phyloP scores from a whole-genome alignment of 2,113 vertebrate genomes.

The Equus quagga region DNA sequence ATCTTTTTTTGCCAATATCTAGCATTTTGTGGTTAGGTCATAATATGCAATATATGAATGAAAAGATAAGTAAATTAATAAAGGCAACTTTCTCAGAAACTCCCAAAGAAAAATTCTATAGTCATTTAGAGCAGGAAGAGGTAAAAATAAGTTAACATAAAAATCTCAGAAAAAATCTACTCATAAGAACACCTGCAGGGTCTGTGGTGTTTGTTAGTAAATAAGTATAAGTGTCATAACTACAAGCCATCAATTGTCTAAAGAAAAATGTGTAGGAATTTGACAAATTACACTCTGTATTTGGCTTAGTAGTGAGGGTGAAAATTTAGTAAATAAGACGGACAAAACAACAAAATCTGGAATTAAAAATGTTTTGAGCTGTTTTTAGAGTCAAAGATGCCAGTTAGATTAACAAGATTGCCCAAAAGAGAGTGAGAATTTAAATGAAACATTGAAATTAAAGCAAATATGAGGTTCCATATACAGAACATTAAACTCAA shows the following conservation, averaged over 20 bases:
- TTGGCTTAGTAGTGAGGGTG: not conserved
- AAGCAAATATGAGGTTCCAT: not conserved
- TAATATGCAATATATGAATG: not conserved
- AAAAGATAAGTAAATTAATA: not conserved
- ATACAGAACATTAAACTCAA: not conserved
- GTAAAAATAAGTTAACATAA: not conserved
- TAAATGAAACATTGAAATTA: not conserved
- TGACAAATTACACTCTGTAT: not conserved
- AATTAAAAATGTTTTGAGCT: not conserved
- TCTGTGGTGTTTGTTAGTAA: not conserved
- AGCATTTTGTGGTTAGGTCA: not conserved
- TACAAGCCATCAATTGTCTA: not conserved
- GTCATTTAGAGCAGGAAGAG: not conserved
- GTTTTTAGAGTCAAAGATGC: not conserved
- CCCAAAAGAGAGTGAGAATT: not conserved
- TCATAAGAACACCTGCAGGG: not conserved
- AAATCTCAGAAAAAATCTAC: not conserved
- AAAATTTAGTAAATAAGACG: not conserved
- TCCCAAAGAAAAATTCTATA: not conserved
- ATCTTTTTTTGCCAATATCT: not conserved
- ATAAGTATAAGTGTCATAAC: not conserved
- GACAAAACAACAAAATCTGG: not conserved
- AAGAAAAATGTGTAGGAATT: not conserved
- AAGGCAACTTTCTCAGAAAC: not conserved
- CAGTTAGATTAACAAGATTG: not conserved